Evolutionary conservation across 2,888 invertebrate genomes (phyloP), one percentile per base, ranked within the genome.

Genomic region (Eilema depressum): DNA sequence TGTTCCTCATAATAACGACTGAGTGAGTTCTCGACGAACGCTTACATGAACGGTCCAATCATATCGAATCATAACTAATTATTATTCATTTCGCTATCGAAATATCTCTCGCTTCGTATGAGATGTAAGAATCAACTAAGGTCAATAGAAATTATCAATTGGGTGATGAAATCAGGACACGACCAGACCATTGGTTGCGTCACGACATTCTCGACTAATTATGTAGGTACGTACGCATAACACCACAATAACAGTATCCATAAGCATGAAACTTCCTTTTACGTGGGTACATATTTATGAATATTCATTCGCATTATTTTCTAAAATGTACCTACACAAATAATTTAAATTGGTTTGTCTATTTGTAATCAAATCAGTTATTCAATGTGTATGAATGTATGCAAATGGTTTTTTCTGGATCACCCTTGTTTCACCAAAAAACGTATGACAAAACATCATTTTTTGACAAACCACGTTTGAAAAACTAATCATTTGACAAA

Each of bases 91-190:
- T 63, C 26, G 3, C 26, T 47, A 10, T 56, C 47, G 56, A 28
- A 20, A 59, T 28, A 17, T 33, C 33, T 68, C 23, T 56, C 62
- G 20, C 23, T 28, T 64, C 30, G n/a, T 64, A 20, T 66, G 28
- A 62, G 23, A 66, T 66, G 33, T 64, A 71, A 25, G 69, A 74
- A 66, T 74, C 63, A 73, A 62, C 56, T 71, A 25, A 28, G 66
- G 63, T 71, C 68, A 76, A 70, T 64, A 28, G 47, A 67, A 61
- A 72, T 73, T 79, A 76, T 78, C 76, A 68, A 60, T 67, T 63
- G 62, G 68, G 57, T 78, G 76, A 69, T 65, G 81, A 79, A 81
- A 78, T 64, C 73, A 69, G 74, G 66, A 70, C 82, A 79, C 60
- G 66, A 64, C 4, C 61, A 26, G 14, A 25, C 57, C 30, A 74